Conservation (phyloP, 2,888 invertebrate genomes). For the Flabesymbios commensalis region DNA sequence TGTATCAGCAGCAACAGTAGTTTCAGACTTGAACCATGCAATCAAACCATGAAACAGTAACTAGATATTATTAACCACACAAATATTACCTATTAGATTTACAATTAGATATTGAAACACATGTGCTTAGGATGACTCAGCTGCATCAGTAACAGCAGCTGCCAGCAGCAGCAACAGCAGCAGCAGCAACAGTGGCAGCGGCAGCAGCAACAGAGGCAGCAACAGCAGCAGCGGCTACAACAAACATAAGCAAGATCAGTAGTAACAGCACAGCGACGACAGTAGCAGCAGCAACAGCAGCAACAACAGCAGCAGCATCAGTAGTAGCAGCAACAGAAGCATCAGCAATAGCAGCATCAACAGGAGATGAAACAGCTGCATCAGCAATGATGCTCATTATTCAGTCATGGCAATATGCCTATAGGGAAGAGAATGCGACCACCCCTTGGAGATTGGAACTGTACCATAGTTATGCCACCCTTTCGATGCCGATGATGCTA, state of each 20-base stretch:
- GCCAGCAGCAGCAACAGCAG: conserved; percentile 12
- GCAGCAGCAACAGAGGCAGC: conserved; percentile 19
- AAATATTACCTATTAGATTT: too few species aligned
- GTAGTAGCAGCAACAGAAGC: too few species aligned
- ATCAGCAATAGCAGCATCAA: not conserved
- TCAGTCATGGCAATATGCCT: not conserved
- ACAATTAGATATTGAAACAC: too few species aligned
- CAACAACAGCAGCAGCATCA: not conserved
- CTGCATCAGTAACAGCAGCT: not conserved
- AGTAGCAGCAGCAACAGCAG: not conserved
- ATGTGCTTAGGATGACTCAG: not conserved
- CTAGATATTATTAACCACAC: too few species aligned
- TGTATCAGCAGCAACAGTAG: too few species aligned
- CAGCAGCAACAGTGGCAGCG: conserved; percentile 19
- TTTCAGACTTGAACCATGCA: too few species aligned
- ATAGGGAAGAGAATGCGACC: not conserved
- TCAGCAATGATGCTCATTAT: not conserved
- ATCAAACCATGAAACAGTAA: too few species aligned
- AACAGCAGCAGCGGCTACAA: conserved; percentile 18
- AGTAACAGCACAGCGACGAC: too few species aligned
- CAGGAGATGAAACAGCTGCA: not conserved
- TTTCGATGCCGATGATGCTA: too few species aligned
- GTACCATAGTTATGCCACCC: not conserved
- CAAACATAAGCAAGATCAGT: too few species aligned
- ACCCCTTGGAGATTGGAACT: not conserved